These are phyloP conservation scores for Otus sunia DNA, from an alignment of 2,113 vertebrate genomes.

Conservation along the genomic window DNA sequence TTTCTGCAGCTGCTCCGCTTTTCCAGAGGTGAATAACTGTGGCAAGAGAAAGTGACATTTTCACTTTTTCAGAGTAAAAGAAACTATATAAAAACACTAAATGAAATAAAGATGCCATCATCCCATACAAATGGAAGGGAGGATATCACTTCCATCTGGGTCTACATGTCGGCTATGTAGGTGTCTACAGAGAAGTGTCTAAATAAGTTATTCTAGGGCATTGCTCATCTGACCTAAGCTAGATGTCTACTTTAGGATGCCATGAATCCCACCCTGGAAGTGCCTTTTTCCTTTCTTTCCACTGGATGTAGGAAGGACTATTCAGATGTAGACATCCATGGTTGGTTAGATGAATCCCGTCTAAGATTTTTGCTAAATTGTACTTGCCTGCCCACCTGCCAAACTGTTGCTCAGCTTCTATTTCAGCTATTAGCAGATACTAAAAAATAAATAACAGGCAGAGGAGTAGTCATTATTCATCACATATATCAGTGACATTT, in stretches of 20 bases:
- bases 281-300: neutral
- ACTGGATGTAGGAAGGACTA: neutral
- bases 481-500: neutral
- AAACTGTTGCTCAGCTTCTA: neutral
- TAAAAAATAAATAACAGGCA: neutral
- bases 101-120: neutral
- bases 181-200: neutral
- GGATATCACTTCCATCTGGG: accelerated
- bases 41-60: neutral
- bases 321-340: neutral
- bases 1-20: neutral
- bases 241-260: neutral
- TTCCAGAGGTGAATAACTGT: neutral
- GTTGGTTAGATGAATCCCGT: neutral
- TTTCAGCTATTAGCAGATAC: neutral
- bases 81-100: neutral
- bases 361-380: neutral
- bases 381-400: neutral
- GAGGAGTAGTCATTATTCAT: neutral
- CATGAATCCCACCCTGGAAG: neutral
- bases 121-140: neutral
- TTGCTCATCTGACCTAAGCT: neutral
- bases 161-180: neutral
- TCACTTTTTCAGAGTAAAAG: neutral
- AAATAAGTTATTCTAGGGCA: neutral